phyloP scores from a whole-genome alignment of 2,113 vertebrate species.

The Notechis scutatus region DNA sequence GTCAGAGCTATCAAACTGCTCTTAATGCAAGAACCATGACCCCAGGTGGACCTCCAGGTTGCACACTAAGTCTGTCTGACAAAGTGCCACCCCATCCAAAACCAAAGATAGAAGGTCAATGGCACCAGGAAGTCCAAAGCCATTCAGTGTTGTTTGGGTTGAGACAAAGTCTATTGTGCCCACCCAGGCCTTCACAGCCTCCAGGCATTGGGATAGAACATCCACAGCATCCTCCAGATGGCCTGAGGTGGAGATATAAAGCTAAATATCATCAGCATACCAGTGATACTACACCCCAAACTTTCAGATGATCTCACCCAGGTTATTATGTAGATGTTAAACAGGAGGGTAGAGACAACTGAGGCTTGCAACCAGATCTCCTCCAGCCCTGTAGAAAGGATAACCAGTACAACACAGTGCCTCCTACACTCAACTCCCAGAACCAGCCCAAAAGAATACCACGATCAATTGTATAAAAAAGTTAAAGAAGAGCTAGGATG shows the following conservation, averaged over 20 bases:
- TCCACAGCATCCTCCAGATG: background rate
- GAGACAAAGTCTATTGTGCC: background rate
- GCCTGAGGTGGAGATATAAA: background rate
- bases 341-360: background rate
- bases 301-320: background rate
- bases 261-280: background rate
- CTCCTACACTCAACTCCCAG: background rate
- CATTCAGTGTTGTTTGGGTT: background rate
- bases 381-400: background rate
- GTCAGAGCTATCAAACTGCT: too few relatives aligned
- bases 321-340: background rate
- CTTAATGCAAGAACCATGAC: background rate
- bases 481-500: background rate
- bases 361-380: background rate
- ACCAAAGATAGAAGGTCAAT: background rate
- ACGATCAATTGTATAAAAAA: background rate
- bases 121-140: background rate
- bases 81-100: background rate
- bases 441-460: background rate
- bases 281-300: background rate
- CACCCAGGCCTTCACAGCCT: background rate
- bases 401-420: background rate
- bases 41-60: background rate
- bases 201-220: background rate
- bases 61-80: background rate